Conservation (phyloP, 2,113 vertebrate genomes). For the Serinus canaria region DNA sequence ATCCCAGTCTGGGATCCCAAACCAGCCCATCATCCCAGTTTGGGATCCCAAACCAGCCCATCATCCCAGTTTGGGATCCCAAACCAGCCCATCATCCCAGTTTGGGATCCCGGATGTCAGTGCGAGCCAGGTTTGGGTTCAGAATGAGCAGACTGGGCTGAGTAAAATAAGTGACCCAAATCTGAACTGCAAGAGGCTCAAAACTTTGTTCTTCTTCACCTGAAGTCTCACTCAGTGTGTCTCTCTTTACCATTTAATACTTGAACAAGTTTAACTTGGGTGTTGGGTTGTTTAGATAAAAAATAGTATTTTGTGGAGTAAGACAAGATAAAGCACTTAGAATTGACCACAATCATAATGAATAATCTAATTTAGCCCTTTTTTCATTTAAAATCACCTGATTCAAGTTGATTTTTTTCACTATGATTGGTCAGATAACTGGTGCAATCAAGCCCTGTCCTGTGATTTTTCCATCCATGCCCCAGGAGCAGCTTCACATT, state of each 20-base stretch:
- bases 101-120: not conserved
- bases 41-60: accelerated
- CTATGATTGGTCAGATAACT: not conserved
- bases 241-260: not conserved
- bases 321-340: not conserved
- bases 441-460: not conserved
- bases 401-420: not conserved
- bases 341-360: not conserved
- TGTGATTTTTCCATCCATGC: not conserved
- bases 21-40: too few relatives aligned
- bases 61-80: accelerated
- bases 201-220: not conserved
- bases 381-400: not conserved
- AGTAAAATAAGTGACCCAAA: not conserved
- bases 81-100: not conserved
- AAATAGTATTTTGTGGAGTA: not conserved
- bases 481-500: not conserved
- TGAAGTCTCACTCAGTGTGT: not conserved
- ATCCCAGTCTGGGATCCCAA: too few relatives aligned
- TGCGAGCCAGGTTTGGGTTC: not conserved
- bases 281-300: not conserved
- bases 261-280: not conserved
- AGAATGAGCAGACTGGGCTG: not conserved
- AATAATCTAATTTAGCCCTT: not conserved
- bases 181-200: not conserved